A percentile compares a stretch with the other conserved stretches of the same genome.
Evolutionary conservation across 2,888 invertebrate species (phyloP).

Genomic region (Ernsta delagoae): DNA sequence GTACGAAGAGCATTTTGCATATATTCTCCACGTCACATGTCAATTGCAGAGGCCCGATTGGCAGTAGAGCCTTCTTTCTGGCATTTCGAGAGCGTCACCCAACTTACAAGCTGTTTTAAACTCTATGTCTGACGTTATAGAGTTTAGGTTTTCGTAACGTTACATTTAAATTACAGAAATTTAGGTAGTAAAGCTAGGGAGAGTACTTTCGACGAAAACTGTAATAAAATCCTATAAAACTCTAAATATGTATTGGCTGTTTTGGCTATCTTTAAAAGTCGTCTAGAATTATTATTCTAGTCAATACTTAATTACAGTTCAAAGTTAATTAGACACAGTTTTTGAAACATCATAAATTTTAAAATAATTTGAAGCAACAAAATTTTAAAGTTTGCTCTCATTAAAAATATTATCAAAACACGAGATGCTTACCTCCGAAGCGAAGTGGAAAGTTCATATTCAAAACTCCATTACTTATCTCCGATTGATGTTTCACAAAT

Average conservation of each 20-base stretch:
- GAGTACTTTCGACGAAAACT: neutral
- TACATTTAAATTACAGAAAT: neutral
- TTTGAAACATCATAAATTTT: neutral
- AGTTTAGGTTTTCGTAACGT: neutral
- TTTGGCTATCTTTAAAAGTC: too few species aligned
- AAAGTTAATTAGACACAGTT: neutral
- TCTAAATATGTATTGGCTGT: too few species aligned
- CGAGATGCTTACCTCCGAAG: conserved; percentile 7
- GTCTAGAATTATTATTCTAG: too few species aligned
- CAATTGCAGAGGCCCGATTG: conserved; percentile 25
- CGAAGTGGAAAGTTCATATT: conserved; percentile 15
- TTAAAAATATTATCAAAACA: conserved; percentile 2
- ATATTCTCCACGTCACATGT: conserved; percentile 30
- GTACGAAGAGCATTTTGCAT: conserved; percentile 29
- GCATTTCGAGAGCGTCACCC: neutral
- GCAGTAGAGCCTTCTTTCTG: conserved; percentile 24
- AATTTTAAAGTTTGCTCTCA: neutral
- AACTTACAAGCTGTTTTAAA: neutral
- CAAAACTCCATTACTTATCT: conserved; percentile 22
- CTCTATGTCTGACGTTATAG: neutral
- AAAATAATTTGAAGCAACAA: neutral
- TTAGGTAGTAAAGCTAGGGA: neutral
- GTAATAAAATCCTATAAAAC: too few species aligned
- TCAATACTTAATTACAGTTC: neutral
- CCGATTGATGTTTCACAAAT: conserved; percentile 18